These are phyloP conservation scores for Anoplophora glabripennis DNA, from an alignment of 1,140 invertebrate genomes.

Conservation along the genomic window DNA sequence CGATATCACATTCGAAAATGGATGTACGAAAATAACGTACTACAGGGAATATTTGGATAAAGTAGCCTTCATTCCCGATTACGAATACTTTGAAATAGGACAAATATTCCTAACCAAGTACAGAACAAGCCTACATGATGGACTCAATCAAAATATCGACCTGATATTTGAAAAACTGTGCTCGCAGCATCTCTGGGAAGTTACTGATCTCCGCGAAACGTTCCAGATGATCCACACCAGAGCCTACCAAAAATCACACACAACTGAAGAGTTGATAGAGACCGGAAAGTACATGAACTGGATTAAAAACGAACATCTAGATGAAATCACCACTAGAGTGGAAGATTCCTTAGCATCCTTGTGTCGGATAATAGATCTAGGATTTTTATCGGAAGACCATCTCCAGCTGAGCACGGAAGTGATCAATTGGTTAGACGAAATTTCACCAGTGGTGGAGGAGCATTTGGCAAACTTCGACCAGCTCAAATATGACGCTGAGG, in stretches of 20 bases:
- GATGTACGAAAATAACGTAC: conserved; percentile 32
- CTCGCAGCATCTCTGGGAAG: conserved; percentile 33
- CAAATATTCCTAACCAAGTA: conserved; percentile 27
- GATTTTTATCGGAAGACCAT: conserved; percentile 51
- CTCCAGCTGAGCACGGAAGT: conserved; percentile 61
- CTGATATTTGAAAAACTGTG: conserved; percentile 30
- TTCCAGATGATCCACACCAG: conserved; percentile 33
- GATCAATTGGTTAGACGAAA: conserved; percentile 68
- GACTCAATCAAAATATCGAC: conserved; percentile 21
- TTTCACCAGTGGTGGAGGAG: conserved; percentile 68
- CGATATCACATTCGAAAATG: conserved; percentile 33
- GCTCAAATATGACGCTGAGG: conserved; percentile 77
- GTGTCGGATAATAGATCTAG: conserved; percentile 27
- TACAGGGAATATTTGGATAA: conserved; percentile 28
- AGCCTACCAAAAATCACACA: conserved; percentile 25
- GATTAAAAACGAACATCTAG: conserved; percentile 26
- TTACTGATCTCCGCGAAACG: conserved; percentile 33
- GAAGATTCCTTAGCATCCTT: conserved; percentile 58
- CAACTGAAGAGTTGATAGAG: conserved; percentile 60
- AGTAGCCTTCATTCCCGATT: conserved; percentile 32
- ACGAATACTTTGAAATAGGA: conserved; percentile 33
- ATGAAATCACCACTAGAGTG: conserved; percentile 58
- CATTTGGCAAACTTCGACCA: conserved; percentile 70
- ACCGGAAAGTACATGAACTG: conserved; percentile 53
- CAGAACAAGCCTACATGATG: conserved; percentile 25